Base-by-base conservation (phyloP, 2,113 vertebrate species). In the Pipra filicauda region DNA sequence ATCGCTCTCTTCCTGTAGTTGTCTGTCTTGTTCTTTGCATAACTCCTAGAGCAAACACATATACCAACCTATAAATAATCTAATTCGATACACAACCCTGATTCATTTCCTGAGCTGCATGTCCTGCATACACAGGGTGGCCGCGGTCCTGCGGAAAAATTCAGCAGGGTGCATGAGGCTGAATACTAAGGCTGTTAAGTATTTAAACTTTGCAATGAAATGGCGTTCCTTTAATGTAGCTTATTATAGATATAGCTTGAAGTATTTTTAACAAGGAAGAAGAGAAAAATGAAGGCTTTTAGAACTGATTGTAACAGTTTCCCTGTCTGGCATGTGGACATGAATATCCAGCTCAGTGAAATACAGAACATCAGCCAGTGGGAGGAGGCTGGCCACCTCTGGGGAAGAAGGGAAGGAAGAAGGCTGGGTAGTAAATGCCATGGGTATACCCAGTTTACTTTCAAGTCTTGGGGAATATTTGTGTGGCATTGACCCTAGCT, bases 1-100 rank as follows among this genome's bases (percentile, higher is more conserved):
- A 72, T 87, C 3, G 14, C 91, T 82, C 58, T 89, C 91, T 97
- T 97, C 96, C 96, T 96, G 96, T 57, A 96, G 80, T 62, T 91
- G 88, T 90, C 85, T 89, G 76, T 69, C 88, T 75, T 77, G 79
- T 87, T 89, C 88, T 87, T 41, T 3, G 81, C 41, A 58, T 49
- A 92, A 87, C 58, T 95, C 65, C 31, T 92, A 28, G 55, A 89
- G 86, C 57, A 80, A 92, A 70, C 73, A 37, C 6, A 12, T 85
- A 54, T 54, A 80, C 57, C 85, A 76, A 5, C 85, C 85, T 95
- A 92, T 91, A 96, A 96, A 93, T 96, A 94, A 90, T 94, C 82
- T 35, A 37, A 85, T 96, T 87, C 12, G 77, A 89, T 95, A 61
- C 73, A 92, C 69, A 85, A 35, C 76, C 88, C 86, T 89, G 93